Conservation (phyloP, 2,888 invertebrate genomes). For the Nomada ferruginata region DNA sequence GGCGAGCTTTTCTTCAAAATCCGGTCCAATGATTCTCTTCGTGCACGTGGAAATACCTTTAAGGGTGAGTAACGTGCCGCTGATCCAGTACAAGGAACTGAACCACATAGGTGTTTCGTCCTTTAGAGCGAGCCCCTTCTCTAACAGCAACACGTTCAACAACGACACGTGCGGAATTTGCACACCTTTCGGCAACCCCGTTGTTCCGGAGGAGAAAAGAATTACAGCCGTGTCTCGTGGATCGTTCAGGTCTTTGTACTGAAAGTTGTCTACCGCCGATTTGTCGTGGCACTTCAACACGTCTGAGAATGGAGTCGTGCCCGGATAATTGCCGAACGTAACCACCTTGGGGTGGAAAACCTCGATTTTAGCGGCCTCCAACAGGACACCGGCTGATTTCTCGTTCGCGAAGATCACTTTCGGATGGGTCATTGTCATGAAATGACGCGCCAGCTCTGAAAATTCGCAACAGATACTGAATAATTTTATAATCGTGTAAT, state of each 20-base stretch:
- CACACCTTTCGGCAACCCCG: constrained; percentile 78
- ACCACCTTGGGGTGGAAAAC: constrained; percentile 50
- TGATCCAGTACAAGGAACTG: constrained; percentile 77
- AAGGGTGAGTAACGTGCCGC: constrained; percentile 68
- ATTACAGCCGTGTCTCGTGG: constrained; percentile 67
- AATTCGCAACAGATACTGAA: not conserved
- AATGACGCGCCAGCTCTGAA: constrained; percentile 68
- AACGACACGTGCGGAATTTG: constrained; percentile 71
- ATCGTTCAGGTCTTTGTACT: constrained; percentile 54
- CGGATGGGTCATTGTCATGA: constrained; percentile 63
- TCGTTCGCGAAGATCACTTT: constrained; percentile 74
- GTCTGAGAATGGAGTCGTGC: constrained; percentile 60
- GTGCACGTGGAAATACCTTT: constrained; percentile 36
- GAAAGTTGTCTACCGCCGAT: constrained; percentile 66
- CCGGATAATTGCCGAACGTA: constrained; percentile 68
- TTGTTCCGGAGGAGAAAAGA: constrained; percentile 80
- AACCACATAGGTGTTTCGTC: constrained; percentile 61
- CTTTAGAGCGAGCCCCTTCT: not conserved
- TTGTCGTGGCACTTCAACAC: constrained; percentile 61
- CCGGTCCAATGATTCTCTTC: constrained; percentile 67
- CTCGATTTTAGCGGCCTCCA: constrained; percentile 63
- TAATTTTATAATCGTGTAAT: no score
- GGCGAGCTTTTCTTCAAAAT: constrained; percentile 69
- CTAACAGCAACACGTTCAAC: not conserved
- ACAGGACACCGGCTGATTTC: constrained; percentile 24